These are phyloP conservation scores for Epizoanthus fatuus DNA, from an alignment of 92 coral and sea anemone genomes.

Conservation along the genomic window DNA sequence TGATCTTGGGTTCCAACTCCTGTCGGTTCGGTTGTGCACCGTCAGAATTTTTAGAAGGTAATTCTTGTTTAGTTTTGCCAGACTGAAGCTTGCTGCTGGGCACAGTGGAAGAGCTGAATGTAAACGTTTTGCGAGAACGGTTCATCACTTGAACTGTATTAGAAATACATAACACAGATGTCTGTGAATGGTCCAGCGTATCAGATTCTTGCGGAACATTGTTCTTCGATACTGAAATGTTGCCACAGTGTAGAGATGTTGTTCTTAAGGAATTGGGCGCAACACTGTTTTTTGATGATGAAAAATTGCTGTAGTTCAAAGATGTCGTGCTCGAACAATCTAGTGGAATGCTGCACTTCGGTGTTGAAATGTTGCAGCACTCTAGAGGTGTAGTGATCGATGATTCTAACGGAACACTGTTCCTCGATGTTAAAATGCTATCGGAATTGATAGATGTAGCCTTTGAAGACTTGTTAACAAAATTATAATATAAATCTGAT, in stretches of 20 bases:
- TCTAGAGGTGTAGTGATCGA: not conserved
- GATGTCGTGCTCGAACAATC: not conserved
- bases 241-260: not conserved
- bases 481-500: not conserved
- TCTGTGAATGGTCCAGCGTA: not conserved
- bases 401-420: not conserved
- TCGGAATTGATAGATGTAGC: not conserved
- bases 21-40: not conserved
- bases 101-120: not conserved
- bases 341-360: not conserved
- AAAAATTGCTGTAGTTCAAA: not conserved
- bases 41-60: not conserved
- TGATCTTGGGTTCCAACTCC: not conserved
- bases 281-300: not conserved
- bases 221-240: not conserved
- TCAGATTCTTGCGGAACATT: not conserved
- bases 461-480: not conserved
- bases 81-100: not conserved
- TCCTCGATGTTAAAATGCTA: not conserved
- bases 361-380: not conserved
- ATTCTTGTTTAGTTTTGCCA: not conserved
- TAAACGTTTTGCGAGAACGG: not conserved
- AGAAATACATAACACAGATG: not conserved
- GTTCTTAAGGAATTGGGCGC: not conserved
- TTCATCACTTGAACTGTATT: conserved; percentile 36